Base-by-base conservation (phyloP, 2,797 vertebrate species). In the Pantherophis alleghaniensis region DNA sequence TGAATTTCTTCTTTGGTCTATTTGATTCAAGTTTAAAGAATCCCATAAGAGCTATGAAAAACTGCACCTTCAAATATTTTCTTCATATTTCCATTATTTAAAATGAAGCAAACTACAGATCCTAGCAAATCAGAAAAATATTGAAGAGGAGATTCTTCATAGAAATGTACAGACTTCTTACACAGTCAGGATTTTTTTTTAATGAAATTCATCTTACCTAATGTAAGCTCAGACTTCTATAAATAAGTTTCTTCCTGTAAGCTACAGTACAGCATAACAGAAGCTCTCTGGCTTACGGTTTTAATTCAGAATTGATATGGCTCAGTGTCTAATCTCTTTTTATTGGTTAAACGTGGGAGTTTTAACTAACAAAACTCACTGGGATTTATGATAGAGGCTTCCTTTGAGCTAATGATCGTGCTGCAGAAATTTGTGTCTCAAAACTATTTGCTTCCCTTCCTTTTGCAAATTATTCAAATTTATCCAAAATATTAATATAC, bases 211-310 rank as follows among this genome's bases (percentile, higher is more conserved):
- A 26, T 57, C 11, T 0, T 88, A 56, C 66, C 1, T 90, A 86
- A 90, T 32, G 28, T 92, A 22, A 55, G 26, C 90, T 90, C 63
- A 94, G 92, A 37, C 26, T 94, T 86, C 57, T 94, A 60, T 42
- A 92, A 90, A 0, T n/a, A 3, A 56, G 4, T 88, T 86, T 89
- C 47, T 93, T 42, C 61, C 7, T 94, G 56, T 91, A 89, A 94
- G 32, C 86, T 57, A 86, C 53, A 83, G 10, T 47, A 83, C 24
- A 53, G 57, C 56, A 57, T 92, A 87, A 93, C 11, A 94, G 0
- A 94, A 94, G 61, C 57, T 92, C 59, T 91, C 90, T 93, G 93
- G 90, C 79, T n/a, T 53, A 90, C 57, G 86, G 87, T 7, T 91
- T 87, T 91, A 88, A 1, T 61, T 88, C 93, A 11, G 66, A 90